phyloP scores from a whole-genome alignment of 2,888 invertebrate species.

The Drosophila algonquin region DNA sequence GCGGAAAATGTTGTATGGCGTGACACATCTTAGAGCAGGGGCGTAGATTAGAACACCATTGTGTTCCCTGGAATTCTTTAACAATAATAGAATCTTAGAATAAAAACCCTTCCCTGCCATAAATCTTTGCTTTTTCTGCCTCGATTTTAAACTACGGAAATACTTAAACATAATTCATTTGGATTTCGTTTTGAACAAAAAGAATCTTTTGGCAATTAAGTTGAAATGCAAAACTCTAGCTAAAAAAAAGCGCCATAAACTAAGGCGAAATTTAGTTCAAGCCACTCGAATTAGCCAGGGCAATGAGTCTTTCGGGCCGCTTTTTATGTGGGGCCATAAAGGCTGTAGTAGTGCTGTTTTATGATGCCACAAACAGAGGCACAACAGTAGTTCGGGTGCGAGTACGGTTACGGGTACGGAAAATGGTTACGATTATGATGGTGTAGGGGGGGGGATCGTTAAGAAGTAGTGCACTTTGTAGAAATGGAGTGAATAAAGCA shows the following conservation, averaged over 20 bases:
- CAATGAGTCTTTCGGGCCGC: background rate
- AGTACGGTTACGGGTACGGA: too few relatives aligned
- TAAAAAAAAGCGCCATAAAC: background rate
- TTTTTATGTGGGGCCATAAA: background rate
- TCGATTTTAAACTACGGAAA: background rate
- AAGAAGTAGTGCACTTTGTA: slow-evolving; percentile 64
- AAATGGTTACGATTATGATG: background rate
- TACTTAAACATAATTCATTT: background rate
- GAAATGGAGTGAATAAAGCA: slow-evolving; percentile 39
- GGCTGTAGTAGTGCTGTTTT: slow-evolving; percentile 9
- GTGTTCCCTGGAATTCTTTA: too few relatives aligned
- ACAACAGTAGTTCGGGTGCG: too few relatives aligned
- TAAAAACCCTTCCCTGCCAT: too few relatives aligned
- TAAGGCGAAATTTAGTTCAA: background rate
- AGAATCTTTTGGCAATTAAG: background rate
- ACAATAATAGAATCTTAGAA: too few relatives aligned
- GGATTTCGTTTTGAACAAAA: background rate
- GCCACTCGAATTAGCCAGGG: background rate
- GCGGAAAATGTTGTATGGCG: too few relatives aligned
- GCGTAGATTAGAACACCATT: too few relatives aligned
- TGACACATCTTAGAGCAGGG: too few relatives aligned
- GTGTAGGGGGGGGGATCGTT: slow-evolving; percentile 55
- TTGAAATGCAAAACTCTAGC: background rate
- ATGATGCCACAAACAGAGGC: slow-evolving; percentile 15
- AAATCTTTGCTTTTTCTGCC: too few relatives aligned